Evolutionary conservation across 1,140 invertebrate species (phyloP).

Genomic region (Plutomurus gul): DNA sequence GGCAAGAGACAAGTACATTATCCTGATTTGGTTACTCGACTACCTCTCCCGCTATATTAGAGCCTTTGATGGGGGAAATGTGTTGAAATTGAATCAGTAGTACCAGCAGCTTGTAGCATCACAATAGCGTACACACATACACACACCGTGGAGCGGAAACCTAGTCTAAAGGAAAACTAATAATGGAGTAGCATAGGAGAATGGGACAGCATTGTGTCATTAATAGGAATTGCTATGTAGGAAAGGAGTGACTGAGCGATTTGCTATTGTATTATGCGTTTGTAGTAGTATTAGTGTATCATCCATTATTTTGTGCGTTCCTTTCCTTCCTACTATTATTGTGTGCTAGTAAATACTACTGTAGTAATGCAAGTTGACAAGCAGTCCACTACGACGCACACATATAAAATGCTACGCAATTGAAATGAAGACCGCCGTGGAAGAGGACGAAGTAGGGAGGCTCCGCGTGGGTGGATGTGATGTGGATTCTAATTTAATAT

Average conservation of each 20-base stretch:
- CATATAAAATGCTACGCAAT: too few relatives aligned
- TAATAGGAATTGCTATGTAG: too few relatives aligned
- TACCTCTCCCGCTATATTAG: background rate
- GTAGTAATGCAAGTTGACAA: too few relatives aligned
- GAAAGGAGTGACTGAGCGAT: too few relatives aligned
- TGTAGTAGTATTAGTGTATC: too few relatives aligned
- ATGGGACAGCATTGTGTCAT: background rate
- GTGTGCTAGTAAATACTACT: too few relatives aligned
- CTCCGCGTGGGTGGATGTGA: background rate
- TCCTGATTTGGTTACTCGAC: constrained; percentile 11
- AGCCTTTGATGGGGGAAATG: constrained; percentile 24
- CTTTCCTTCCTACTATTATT: too few relatives aligned
- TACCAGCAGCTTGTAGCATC: too few relatives aligned
- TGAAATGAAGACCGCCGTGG: too few relatives aligned
- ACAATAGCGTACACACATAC: background rate
- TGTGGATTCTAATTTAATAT: constrained; percentile 3
- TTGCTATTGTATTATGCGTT: too few relatives aligned
- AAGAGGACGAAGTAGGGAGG: background rate
- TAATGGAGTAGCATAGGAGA: background rate
- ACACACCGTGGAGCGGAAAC: background rate
- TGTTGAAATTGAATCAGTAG: constrained; percentile 14
- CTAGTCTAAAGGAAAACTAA: background rate
- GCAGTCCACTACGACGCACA: too few relatives aligned
- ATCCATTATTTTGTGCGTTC: too few relatives aligned
- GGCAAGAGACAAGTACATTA: constrained; percentile 24